phyloP scores from a whole-genome alignment of 2,888 invertebrate genomes.

The Diadromus collaris region DNA sequence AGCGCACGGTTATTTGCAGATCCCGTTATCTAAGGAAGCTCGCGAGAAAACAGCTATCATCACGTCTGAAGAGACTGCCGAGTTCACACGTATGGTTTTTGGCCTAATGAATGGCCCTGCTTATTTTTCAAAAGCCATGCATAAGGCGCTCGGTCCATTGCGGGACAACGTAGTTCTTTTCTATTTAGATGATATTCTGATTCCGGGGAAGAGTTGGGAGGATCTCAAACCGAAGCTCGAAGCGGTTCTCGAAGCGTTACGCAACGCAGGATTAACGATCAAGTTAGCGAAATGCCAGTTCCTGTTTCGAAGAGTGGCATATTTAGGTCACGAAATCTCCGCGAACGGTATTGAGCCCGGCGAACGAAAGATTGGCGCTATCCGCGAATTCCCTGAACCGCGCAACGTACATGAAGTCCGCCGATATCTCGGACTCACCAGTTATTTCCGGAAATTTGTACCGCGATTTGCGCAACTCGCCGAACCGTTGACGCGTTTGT shows the following conservation, averaged over 20 bases:
- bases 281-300: conserved; percentile 70
- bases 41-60: no score
- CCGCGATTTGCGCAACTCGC: no score
- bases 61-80: conserved; percentile 8
- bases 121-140: conserved; percentile 37
- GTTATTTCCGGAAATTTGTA: no score
- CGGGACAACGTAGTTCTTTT: conserved; percentile 59
- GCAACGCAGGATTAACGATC: conserved; percentile 66
- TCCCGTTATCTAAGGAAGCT: no score
- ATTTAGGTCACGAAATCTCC: conserved; percentile 67
- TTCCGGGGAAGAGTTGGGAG: conserved; percentile 61
- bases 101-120: conserved; percentile 21
- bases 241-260: neutral
- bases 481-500: no score
- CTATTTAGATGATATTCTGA: conserved; percentile 70
- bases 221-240: conserved; percentile 63
- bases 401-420: no score
- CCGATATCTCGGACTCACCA: no score
- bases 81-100: conserved; percentile 12
- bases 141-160: conserved; percentile 15
- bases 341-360: conserved; percentile 37
- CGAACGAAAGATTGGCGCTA: no score
- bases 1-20: neutral
- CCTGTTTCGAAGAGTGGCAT: conserved; percentile 64
- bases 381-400: no score